Base-by-base conservation (phyloP, 2,113 vertebrate species). In the Scytalopus superciliaris region DNA sequence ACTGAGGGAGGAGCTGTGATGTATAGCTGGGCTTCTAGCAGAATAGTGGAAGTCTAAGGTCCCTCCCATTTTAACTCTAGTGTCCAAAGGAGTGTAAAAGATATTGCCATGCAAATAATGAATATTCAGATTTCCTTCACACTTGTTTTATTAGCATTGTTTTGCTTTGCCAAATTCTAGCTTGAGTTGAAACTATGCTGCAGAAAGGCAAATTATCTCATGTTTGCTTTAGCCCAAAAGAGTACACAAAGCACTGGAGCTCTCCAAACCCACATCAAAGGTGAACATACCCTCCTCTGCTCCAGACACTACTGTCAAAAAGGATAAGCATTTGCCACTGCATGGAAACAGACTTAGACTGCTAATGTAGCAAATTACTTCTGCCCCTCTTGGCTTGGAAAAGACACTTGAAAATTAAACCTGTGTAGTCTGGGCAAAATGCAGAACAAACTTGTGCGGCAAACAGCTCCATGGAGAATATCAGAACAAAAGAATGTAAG, bases 181-280 rank as follows among this genome's bases (percentile, higher is more conserved):
- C 86, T 87, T 90, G 78, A 76, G 42, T 70, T 92, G 78, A 73
- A 86, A 53, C 45, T 55, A n/a, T 17, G 45, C 70, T 93, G 76
- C 78, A 91, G 79, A 96, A 92, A 90, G 81, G 67, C 88, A 85
- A 95, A 93, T 94, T 80, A 49, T 52, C 31, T 90, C 64, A n/a
- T 74, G 45, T 92, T 94, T 92, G 52, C 87, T 86, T 95, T 96
- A 96, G 87, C 47, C 84, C 53, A 63, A 70, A 91, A 89, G 60
- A 90, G 39, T 63, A 77, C 85, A 87, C 76, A 91, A 75, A 87
- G 81, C 67, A 59, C 50, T 78, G 90, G 63, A 96, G 85, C 78
- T 96, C 70, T 94, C 96, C 93, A 96, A 96, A 84, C 52, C 89
- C 77, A 80, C 77, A 87, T 96, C 93, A 97, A 95, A 96, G 88